Conservation (phyloP, 2,113 vertebrate species). For the Meleagris gallopavo region DNA sequence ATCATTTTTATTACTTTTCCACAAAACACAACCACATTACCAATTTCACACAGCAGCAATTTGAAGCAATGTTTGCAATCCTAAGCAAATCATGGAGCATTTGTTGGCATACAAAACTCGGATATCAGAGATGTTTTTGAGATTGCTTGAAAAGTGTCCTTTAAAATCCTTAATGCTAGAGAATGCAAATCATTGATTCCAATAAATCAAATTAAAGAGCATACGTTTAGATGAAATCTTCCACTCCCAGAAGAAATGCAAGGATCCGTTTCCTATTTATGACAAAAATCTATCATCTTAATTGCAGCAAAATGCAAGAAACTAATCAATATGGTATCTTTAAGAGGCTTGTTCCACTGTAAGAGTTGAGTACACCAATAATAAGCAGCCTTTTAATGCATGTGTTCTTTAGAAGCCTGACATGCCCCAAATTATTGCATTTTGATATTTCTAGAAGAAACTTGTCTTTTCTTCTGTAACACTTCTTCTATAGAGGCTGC, state of each 20-base stretch:
- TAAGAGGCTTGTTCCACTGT: neutral
- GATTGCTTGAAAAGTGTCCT: neutral
- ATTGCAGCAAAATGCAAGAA: neutral
- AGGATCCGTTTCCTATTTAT: neutral
- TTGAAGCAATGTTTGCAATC: neutral
- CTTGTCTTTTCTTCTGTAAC: neutral
- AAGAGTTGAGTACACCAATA: neutral
- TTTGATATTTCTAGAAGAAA: neutral
- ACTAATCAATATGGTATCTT: neutral
- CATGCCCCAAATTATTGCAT: neutral
- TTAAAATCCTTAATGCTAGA: neutral
- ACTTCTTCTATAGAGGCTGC: neutral
- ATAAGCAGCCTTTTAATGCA: neutral
- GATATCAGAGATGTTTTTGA: neutral
- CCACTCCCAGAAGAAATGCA: neutral
- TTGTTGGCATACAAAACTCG: neutral
- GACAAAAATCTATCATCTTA: neutral
- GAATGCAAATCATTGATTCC: neutral
- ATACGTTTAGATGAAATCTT: neutral
- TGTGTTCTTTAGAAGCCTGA: neutral
- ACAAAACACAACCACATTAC: neutral
- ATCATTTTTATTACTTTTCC: neutral
- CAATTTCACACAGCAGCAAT: neutral
- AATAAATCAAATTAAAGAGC: neutral
- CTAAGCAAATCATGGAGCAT: neutral